Evolutionary conservation across 2,888 invertebrate genomes (phyloP), one percentile per base, ranked within the genome.

Genomic region (Caenorhabditis imperialis): DNA sequence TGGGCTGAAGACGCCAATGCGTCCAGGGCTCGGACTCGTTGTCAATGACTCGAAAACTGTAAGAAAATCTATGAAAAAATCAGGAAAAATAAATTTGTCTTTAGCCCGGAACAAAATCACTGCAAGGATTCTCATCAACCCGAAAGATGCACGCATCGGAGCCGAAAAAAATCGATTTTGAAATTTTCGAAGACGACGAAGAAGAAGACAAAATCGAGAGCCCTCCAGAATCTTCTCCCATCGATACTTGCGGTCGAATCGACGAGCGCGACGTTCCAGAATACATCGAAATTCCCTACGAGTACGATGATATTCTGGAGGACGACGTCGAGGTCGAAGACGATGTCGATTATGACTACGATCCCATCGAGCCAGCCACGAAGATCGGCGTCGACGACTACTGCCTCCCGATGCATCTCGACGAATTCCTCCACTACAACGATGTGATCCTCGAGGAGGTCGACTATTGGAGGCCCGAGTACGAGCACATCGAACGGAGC

Each of bases 1-100:
- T 10, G 53, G 53, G 1, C 50, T 57, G 18, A 71, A 71, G 22
- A 71, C 61, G 1, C 71, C 71, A 30, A 27, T 25, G 5, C 48
- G 71, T 3, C 18, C 42, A 6, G 71, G 71, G 18, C 51, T 71
- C 5, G 71, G 71, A 45, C 20, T 71, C 45, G 27, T 71, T 16
- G 45, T 71, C 18, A 71, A 71, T 38, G 55, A 50, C 25, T 55
- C 71, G 23, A 63, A 62, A 30, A 71, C 71, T 27, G 33, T 35
- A 7, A 14, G 16, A 5, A n/a, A n/a, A n/a, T n/a, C n/a, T n/a
- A n/a, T n/a, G n/a, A n/a, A n/a, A n/a, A n/a, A n/a, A n/a, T n/a
- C n/a, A n/a, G n/a, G n/a, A n/a, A n/a, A n/a, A n/a, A n/a, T n/a
- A n/a, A n/a, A n/a, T n/a, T n/a, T n/a, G n/a, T n/a, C n/a, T 30